Percentiles rank a stretch among this genome's conserved stretches.
Conservation (phyloP, 2,888 invertebrate genomes). For the Stenolophus ochropezus region DNA sequence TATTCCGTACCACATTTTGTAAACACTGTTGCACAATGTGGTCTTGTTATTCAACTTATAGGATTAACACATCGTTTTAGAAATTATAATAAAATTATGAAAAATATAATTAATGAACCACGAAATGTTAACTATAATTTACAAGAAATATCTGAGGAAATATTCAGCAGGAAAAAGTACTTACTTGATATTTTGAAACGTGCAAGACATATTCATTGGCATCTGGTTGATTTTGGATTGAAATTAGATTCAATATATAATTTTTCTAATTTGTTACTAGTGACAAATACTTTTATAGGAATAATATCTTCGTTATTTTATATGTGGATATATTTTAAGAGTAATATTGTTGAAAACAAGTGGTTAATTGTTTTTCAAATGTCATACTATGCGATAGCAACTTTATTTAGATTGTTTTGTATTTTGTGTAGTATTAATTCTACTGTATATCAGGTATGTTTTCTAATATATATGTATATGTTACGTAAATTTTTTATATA, state of each 20-base stretch:
- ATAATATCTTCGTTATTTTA: slow-evolving; percentile 43
- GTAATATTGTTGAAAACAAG: neutral
- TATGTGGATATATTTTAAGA: slow-evolving; percentile 27
- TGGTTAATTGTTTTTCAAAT: neutral
- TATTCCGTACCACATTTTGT: slow-evolving; percentile 51
- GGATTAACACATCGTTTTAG: slow-evolving; percentile 17
- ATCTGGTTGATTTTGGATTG: slow-evolving; percentile 18
- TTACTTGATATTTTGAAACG: slow-evolving; percentile 4
- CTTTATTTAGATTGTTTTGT: neutral
- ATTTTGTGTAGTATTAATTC: slow-evolving; percentile 23
- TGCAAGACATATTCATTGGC: slow-evolving; percentile 29
- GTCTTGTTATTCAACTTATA: slow-evolving; percentile 6
- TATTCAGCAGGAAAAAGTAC: neutral
- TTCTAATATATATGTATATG: neutral
- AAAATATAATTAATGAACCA: slow-evolving; percentile 46
- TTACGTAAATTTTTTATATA: neutral
- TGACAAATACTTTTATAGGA: slow-evolving; percentile 38
- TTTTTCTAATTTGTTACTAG: slow-evolving; percentile 17
- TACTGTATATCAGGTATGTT: slow-evolving; percentile 17
- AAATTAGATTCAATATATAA: slow-evolving; percentile 33
- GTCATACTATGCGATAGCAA: slow-evolving; percentile 12
- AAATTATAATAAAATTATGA: slow-evolving; percentile 33
- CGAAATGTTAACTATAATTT: neutral
- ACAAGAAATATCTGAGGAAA: neutral
- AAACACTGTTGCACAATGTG: slow-evolving; percentile 28